Conservation (phyloP, 1,140 invertebrate species). For the Pinna nobilis region DNA sequence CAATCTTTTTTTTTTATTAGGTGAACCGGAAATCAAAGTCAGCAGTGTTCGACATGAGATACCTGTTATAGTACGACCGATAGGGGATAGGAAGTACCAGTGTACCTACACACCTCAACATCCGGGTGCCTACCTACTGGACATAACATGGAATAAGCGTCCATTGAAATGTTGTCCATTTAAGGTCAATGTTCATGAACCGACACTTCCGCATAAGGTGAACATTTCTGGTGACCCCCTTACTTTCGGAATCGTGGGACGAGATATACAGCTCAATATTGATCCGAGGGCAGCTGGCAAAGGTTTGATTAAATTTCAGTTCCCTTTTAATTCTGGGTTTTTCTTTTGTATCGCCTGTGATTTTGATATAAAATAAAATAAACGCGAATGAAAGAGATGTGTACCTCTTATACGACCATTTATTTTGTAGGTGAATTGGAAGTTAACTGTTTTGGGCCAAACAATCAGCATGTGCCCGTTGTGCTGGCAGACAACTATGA, state of each 20-base stretch:
- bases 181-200: constrained; percentile 88
- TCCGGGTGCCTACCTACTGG: constrained; percentile 82
- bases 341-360: background rate
- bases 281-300: constrained; percentile 95
- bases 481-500: constrained; percentile 98
- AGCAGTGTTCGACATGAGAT: constrained; percentile 81
- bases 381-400: background rate
- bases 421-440: constrained; percentile 87
- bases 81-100: constrained; percentile 85
- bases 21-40: constrained; percentile 83
- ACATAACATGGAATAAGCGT: constrained; percentile 92
- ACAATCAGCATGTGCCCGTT: constrained; percentile 86
- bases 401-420: background rate
- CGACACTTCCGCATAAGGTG: constrained; percentile 84
- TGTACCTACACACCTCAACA: constrained; percentile 85
- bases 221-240: constrained; percentile 93
- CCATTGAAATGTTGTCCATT: constrained; percentile 94
- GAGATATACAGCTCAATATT: constrained; percentile 96
- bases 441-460: constrained; percentile 95
- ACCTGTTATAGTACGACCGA: constrained; percentile 75
- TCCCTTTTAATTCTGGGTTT: background rate
- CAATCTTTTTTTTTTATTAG: constrained; percentile 66
- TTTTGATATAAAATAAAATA: background rate
- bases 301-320: constrained; percentile 36
- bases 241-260: constrained; percentile 91